Evolutionary conservation across 2,797 vertebrate species (phyloP).

Genomic region (Melanotaenia trifasciata): DNA sequence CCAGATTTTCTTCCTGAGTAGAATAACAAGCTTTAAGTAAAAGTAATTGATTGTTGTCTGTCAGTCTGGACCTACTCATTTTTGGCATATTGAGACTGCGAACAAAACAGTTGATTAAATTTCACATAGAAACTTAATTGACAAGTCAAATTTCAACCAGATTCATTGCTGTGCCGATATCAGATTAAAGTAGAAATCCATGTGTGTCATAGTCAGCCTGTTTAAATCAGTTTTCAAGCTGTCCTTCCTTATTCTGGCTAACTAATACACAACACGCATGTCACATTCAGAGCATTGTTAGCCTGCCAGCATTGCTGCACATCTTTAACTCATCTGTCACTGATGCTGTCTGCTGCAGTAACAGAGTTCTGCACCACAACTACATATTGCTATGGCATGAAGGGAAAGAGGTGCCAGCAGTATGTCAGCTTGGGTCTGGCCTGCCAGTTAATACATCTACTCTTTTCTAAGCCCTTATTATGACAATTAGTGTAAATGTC

Average conservation of each 20-base stretch:
- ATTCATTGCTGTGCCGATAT: slow-evolving; percentile 14
- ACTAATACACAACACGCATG: slow-evolving; percentile 31
- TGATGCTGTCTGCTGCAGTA: slow-evolving; percentile 30
- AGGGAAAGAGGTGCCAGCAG: slow-evolving; percentile 18
- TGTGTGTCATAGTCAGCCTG: slow-evolving; percentile 16
- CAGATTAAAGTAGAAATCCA: slow-evolving; percentile 20
- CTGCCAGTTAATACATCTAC: slow-evolving; percentile 16
- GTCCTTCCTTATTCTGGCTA: slow-evolving; percentile 29
- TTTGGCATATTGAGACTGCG: slow-evolving; percentile 19
- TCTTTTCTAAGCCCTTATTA: slow-evolving; percentile 17
- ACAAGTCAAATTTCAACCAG: slow-evolving; percentile 29
- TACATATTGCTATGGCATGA: slow-evolving; percentile 22
- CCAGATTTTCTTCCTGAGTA: slow-evolving; percentile 8
- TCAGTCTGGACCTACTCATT: slow-evolving; percentile 17
- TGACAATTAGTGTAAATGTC: slow-evolving; percentile 21
- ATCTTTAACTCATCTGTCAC: slow-evolving; percentile 53
- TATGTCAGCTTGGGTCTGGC: slow-evolving; percentile 14
- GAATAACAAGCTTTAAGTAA: slow-evolving; percentile 25
- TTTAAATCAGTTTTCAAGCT: slow-evolving; percentile 46
- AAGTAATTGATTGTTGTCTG: slow-evolving; percentile 13
- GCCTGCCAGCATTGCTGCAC: slow-evolving; percentile 43
- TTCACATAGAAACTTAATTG: slow-evolving; percentile 34
- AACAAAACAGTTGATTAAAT: slow-evolving; percentile 31
- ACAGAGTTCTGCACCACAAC: slow-evolving; percentile 33
- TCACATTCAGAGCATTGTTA: slow-evolving; percentile 48